Evolutionary conservation across 2,888 invertebrate species (phyloP).

Genomic region (Xestia sexstrigata): DNA sequence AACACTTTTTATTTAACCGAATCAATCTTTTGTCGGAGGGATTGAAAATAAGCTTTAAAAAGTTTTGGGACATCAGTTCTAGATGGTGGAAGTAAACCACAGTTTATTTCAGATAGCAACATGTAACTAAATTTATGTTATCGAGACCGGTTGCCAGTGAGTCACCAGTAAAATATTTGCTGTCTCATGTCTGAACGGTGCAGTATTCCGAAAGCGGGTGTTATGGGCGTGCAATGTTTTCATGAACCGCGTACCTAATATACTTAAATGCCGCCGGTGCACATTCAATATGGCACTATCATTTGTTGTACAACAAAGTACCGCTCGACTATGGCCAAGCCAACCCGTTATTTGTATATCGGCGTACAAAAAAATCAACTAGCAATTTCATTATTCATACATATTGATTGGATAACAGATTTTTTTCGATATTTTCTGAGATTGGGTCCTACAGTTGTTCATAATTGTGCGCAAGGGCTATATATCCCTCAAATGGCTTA

Average conservation of each 20-base stretch:
- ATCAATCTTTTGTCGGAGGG: too few relatives aligned
- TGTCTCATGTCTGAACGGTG: constrained; percentile 25
- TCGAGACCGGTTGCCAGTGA: constrained; percentile 1
- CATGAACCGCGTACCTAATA: background rate
- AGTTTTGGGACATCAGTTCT: background rate
- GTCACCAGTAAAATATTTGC: constrained; percentile 32
- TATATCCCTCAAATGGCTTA: too few relatives aligned
- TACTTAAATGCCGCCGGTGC: too few relatives aligned
- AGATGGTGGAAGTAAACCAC: background rate
- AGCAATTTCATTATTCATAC: background rate
- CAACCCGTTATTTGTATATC: background rate
- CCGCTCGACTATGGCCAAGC: background rate
- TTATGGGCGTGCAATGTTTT: background rate
- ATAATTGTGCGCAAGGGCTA: too few relatives aligned
- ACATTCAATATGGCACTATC: background rate
- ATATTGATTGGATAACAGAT: too few relatives aligned
- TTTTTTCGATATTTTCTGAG: too few relatives aligned
- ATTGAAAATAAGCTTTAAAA: background rate
- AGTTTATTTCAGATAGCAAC: constrained; percentile 12
- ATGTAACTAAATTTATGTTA: constrained; percentile 22
- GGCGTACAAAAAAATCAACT: background rate
- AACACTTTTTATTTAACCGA: background rate
- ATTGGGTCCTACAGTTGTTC: background rate
- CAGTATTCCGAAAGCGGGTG: background rate
- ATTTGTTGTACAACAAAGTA: background rate